phyloP scores from a whole-genome alignment of 2,888 invertebrate genomes.

The Troilus luridus region DNA sequence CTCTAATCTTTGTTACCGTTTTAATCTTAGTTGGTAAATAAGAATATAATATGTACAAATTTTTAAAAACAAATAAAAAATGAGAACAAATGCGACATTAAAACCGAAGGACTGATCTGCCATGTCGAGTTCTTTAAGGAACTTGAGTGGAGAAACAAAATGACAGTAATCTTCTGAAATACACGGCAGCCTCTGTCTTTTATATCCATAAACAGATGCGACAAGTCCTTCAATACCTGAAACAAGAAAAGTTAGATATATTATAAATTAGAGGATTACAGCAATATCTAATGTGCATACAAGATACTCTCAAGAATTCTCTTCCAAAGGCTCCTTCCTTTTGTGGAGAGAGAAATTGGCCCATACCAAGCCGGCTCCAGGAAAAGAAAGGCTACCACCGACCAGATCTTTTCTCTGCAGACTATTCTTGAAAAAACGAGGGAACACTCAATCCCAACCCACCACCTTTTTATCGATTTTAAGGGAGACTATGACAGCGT shows the following conservation, averaged over 20 bases:
- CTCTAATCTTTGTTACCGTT: slow-evolving; percentile 59
- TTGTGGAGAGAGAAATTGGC: no score
- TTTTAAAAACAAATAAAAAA: slow-evolving; percentile 76
- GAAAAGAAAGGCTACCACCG: no score
- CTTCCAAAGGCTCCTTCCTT: no score
- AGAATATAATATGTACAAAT: slow-evolving; percentile 73
- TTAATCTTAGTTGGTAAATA: slow-evolving; percentile 63
- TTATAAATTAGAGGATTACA: neutral
- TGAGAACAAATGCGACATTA: slow-evolving; percentile 77
- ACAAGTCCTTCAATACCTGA: slow-evolving; percentile 85
- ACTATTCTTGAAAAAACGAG: no score
- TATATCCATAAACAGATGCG: slow-evolving; percentile 86
- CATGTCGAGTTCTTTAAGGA: slow-evolving; percentile 84
- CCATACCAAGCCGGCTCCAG: no score
- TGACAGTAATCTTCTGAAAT: slow-evolving; percentile 86
- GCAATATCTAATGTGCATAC: no score
- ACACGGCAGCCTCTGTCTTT: slow-evolving; percentile 77
- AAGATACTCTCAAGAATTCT: no score
- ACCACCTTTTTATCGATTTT: no score
- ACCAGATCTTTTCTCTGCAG: no score
- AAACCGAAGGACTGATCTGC: slow-evolving; percentile 76
- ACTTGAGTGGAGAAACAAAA: slow-evolving; percentile 77
- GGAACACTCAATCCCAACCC: no score
- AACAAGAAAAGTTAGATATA: neutral
- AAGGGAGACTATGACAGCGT: no score